Conservation (phyloP, 53 echinoderm and acorn worm species). For the Echinometra lucunter region DNA sequence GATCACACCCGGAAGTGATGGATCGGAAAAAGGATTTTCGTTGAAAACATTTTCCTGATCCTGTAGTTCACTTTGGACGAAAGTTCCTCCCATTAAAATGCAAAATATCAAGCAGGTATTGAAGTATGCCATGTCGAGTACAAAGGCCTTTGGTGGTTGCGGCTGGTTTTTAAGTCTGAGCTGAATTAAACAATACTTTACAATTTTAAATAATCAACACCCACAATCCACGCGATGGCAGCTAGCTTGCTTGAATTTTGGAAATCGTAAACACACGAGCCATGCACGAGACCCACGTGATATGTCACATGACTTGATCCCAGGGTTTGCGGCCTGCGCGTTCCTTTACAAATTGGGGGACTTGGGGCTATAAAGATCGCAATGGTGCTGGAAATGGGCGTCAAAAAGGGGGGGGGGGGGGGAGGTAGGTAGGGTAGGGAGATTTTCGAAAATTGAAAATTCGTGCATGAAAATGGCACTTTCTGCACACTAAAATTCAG, state of each 20-base stretch:
- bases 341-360: no score
- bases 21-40: not conserved
- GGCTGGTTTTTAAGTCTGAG: not conserved
- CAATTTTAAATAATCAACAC: no score
- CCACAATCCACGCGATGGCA: no score
- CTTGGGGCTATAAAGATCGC: no score
- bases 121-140: slow-evolving; percentile 4
- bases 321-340: not conserved
- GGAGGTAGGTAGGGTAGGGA: no score
- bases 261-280: not conserved
- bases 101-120: not conserved
- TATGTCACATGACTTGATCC: slow-evolving; percentile 1
- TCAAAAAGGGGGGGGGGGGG: no score
- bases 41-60: not conserved
- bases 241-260: not conserved
- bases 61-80: not conserved
- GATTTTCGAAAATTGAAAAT: no score
- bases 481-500: no score
- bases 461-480: no score
- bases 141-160: not conserved
- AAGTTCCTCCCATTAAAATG: not conserved
- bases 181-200: not conserved
- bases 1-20: slow-evolving; percentile 53
- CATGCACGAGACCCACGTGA: not conserved
- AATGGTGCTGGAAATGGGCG: no score